phyloP scores from a whole-genome alignment of 2,113 vertebrate genomes.

The Micronisus gabar region DNA sequence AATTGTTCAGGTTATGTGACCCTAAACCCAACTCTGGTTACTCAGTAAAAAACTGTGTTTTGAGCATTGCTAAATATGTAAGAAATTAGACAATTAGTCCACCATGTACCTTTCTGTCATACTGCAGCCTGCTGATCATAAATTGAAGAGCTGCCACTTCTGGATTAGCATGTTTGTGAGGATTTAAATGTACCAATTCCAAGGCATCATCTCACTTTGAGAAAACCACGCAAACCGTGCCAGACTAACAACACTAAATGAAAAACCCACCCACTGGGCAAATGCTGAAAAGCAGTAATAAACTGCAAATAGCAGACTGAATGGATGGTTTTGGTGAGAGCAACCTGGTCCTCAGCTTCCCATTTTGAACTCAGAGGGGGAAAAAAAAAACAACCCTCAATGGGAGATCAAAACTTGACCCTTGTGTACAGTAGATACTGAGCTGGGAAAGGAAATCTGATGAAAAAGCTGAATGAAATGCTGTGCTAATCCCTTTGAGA shows the following conservation, averaged over 20 bases:
- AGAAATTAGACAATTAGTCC: background rate
- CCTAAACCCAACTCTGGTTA: background rate
- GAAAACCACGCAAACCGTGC: background rate
- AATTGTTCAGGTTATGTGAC: background rate
- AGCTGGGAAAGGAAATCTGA: constrained; percentile 48
- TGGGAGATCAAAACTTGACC: constrained; percentile 34
- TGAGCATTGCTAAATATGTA: background rate
- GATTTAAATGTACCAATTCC: background rate
- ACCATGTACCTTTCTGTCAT: background rate
- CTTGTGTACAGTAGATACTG: constrained; percentile 41
- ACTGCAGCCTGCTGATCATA: background rate
- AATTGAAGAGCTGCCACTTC: background rate
- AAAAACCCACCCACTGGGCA: background rate
- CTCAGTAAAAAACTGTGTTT: background rate
- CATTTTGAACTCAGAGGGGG: background rate
- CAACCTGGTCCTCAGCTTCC: background rate
- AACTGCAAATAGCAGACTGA: background rate
- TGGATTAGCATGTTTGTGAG: background rate
- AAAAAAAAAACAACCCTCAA: background rate
- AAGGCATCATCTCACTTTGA: background rate
- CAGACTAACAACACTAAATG: background rate
- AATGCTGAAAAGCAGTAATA: constrained; percentile 12
- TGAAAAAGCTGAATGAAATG: constrained; percentile 70
- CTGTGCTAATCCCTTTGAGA: constrained; percentile 59
- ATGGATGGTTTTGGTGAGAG: background rate